Conservation (phyloP, 2,888 invertebrate species). For the Noctua pronuba region DNA sequence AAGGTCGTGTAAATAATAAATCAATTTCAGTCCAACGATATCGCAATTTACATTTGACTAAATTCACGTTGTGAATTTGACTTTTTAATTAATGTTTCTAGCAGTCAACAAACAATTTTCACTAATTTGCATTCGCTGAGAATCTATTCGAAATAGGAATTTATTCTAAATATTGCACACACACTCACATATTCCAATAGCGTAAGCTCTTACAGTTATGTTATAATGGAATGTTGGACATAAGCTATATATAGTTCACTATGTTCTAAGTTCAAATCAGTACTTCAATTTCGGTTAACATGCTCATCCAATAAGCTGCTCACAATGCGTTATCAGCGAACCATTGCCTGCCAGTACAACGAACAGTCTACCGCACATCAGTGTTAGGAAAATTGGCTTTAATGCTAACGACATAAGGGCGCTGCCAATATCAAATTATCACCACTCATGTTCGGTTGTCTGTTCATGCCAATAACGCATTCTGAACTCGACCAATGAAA, state of each 20-base stretch:
- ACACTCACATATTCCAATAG: not conserved
- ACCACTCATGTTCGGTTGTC: not conserved
- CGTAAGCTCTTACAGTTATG: not conserved
- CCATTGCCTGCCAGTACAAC: conserved; percentile 31
- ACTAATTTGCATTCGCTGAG: not conserved
- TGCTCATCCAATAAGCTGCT: conserved; percentile 50
- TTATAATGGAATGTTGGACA: not conserved
- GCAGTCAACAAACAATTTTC: not conserved
- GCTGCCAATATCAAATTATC: not conserved
- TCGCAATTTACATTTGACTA: not conserved
- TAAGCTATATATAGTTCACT: not conserved
- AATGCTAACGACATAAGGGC: not conserved
- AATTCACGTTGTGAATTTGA: not conserved
- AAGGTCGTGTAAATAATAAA: not conserved
- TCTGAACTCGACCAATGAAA: conserved; percentile 12
- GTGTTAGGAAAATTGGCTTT: not conserved
- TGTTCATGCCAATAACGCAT: conserved; percentile 37
- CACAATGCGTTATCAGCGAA: conserved; percentile 32
- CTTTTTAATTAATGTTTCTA: not conserved
- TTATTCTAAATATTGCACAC: not conserved
- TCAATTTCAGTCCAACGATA: conserved; percentile 4
- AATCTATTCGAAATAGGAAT: not conserved
- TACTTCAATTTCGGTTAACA: conserved; percentile 37
- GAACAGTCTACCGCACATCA: not conserved
- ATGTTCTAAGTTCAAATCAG: conserved; percentile 25